Percentiles rank a stretch among this genome's conserved stretches.
Conservation (phyloP, 2,888 invertebrate species). For the Monopis laevigella region DNA sequence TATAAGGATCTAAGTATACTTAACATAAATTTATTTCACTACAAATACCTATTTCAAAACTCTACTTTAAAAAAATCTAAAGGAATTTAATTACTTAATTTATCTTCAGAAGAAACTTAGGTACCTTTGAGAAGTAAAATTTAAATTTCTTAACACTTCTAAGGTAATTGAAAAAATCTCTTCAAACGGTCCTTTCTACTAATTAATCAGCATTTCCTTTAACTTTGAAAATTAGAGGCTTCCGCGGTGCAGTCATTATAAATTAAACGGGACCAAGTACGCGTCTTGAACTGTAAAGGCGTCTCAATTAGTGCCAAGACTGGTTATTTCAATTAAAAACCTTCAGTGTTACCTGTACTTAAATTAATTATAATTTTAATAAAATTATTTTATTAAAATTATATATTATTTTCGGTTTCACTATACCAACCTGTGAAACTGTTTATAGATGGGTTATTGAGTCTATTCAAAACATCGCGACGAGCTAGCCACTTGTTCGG, state of each 20-base stretch:
- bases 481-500: too few species aligned
- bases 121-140: neutral
- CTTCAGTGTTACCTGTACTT: neutral
- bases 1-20: too few species aligned
- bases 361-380: too few species aligned
- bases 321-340: slow-evolving; percentile 4
- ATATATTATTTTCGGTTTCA: too few species aligned
- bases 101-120: too few species aligned
- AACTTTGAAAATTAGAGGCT: slow-evolving; percentile 13
- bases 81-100: neutral
- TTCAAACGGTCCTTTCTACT: slow-evolving; percentile 9
- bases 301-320: slow-evolving; percentile 3
- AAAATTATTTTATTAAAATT: too few species aligned
- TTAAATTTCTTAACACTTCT: slow-evolving; percentile 4
- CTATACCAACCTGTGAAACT: too few species aligned
- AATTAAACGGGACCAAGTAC: slow-evolving; percentile 7
- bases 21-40: too few species aligned
- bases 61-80: slow-evolving; percentile 5
- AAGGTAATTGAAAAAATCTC: slow-evolving; percentile 11
- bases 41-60: too few species aligned
- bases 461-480: too few species aligned
- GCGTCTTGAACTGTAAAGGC: slow-evolving; percentile 9
- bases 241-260: slow-evolving; percentile 12
- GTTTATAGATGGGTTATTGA: too few species aligned
- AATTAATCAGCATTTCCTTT: slow-evolving; percentile 13